Percentiles rank a stretch among this genome's conserved stretches.
Conservation (phyloP, 1,140 invertebrate genomes). For the Panagrolaimus sp. region DNA sequence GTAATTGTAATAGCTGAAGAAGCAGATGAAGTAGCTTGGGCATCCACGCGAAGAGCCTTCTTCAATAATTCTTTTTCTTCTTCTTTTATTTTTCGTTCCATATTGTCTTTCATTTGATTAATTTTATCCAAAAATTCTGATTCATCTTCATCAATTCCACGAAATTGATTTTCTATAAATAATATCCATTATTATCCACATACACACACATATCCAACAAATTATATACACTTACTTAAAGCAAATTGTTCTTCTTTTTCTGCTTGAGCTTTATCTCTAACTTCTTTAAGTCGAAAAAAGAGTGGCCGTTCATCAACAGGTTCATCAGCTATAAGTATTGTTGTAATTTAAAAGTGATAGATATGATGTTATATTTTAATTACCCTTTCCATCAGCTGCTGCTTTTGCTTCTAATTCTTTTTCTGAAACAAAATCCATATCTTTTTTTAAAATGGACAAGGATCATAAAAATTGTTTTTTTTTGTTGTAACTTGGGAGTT, state of each 20-base stretch:
- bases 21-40: neutral
- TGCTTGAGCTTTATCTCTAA: constrained; percentile 78
- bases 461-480: neutral
- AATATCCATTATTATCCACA: neutral
- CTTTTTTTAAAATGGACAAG: neutral
- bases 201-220: constrained; percentile 9
- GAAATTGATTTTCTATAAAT: constrained; percentile 38
- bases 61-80: constrained; percentile 12
- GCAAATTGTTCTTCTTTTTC: constrained; percentile 90
- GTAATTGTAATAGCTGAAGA: neutral
- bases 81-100: neutral
- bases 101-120: constrained; percentile 20
- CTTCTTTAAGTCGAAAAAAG: constrained; percentile 80
- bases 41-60: neutral
- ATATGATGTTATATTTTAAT: constrained; percentile 2
- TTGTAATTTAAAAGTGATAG: constrained; percentile 1
- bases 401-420: constrained; percentile 27
- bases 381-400: constrained; percentile 12
- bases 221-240: constrained; percentile 68
- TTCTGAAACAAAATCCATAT: constrained; percentile 45
- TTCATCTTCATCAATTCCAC: constrained; percentile 40
- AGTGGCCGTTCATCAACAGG: constrained; percentile 71
- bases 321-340: constrained; percentile 67
- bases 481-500: no score
- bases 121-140: constrained; percentile 29